phyloP scores from a whole-genome alignment of 2,113 vertebrate genomes.

The Bos javanicus region DNA sequence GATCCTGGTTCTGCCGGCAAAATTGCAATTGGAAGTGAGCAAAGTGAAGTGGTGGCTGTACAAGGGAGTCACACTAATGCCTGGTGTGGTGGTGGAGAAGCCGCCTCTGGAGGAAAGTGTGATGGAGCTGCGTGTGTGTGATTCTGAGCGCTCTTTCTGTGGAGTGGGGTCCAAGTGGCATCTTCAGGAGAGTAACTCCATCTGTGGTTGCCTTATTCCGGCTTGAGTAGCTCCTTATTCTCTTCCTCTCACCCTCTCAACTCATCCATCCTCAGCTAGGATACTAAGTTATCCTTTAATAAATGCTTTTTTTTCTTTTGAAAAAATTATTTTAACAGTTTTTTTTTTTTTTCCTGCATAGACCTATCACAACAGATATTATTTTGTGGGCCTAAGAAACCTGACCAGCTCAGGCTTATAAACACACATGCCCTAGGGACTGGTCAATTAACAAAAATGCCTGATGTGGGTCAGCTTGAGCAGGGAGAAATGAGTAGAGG shows the following conservation, averaged over 20 bases:
- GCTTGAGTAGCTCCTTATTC: neutral
- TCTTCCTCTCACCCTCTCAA: neutral
- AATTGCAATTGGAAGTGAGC: neutral
- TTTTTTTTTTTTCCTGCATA: neutral
- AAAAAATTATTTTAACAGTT: neutral
- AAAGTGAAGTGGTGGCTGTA: neutral
- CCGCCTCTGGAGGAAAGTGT: neutral
- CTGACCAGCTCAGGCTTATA: neutral
- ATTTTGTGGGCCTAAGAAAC: neutral
- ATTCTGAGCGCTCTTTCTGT: neutral
- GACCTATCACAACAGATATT: neutral
- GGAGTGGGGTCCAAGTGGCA: neutral
- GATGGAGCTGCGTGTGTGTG: accelerated
- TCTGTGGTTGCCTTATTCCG: neutral
- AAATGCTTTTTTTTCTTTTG: neutral
- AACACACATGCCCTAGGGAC: neutral
- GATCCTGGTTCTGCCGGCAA: neutral
- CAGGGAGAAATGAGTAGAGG: neutral
- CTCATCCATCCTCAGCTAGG: neutral
- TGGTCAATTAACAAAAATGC: neutral
- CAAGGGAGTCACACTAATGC: accelerated
- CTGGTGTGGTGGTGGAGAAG: accelerated
- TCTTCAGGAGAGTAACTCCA: neutral
- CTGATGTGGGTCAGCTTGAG: neutral
- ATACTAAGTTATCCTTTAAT: neutral